Evolutionary conservation across 2,888 invertebrate species (phyloP).

Genomic region (Tridacna crocea): DNA sequence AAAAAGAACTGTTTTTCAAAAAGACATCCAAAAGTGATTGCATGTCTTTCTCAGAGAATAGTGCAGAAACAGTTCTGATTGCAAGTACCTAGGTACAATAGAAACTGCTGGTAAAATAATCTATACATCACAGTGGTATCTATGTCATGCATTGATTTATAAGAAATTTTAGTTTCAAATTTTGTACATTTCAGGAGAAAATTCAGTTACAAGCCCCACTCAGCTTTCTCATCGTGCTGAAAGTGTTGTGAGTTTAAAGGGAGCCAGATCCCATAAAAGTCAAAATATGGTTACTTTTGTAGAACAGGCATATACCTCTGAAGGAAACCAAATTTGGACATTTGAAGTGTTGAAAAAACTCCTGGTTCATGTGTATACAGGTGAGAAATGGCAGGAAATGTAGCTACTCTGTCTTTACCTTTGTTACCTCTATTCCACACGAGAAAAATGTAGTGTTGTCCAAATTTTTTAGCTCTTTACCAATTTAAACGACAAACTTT

Average conservation of each 20-base stretch:
- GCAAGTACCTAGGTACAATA: too few relatives aligned
- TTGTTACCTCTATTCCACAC: not conserved
- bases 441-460: too few relatives aligned
- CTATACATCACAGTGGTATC: too few relatives aligned
- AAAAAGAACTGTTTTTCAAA: too few relatives aligned
- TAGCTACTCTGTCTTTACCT: not conserved
- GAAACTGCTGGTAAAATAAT: too few relatives aligned
- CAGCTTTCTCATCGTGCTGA: slow-evolving; percentile 43
- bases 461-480: too few relatives aligned
- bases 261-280: slow-evolving; percentile 47
- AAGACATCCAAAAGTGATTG: too few relatives aligned
- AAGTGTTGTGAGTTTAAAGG: slow-evolving; percentile 52
- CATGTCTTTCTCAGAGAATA: too few relatives aligned
- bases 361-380: slow-evolving; percentile 57
- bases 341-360: slow-evolving; percentile 53
- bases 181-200: not conserved
- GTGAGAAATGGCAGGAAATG: slow-evolving; percentile 7
- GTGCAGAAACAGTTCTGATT: too few relatives aligned
- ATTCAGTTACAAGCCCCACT: slow-evolving; percentile 12
- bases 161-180: too few relatives aligned
- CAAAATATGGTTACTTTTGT: slow-evolving; percentile 60
- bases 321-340: slow-evolving; percentile 56
- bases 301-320: slow-evolving; percentile 52
- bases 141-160: too few relatives aligned
- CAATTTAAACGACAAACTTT: too few relatives aligned